Evolutionary conservation across 2,888 invertebrate genomes (phyloP).

Genomic region (Tenodera sinensis): DNA sequence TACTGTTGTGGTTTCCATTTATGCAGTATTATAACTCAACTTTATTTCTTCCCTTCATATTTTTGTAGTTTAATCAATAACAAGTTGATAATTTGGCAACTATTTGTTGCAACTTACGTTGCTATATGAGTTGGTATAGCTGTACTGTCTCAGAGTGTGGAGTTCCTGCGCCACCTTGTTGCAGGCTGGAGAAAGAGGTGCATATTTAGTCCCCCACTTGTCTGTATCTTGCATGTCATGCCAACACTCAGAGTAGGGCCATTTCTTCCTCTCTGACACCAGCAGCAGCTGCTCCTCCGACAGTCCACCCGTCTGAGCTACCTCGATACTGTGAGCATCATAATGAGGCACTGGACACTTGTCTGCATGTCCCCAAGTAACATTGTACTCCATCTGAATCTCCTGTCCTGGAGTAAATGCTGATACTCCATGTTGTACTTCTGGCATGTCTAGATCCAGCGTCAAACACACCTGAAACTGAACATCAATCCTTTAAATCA

Average conservation of each 20-base stretch:
- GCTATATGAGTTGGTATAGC: constrained; percentile 34
- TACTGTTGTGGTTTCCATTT: too few species aligned
- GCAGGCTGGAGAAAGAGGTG: constrained; percentile 35
- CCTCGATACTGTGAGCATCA: not conserved
- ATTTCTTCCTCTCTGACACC: constrained; percentile 27
- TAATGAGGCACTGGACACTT: not conserved
- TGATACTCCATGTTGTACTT: not conserved
- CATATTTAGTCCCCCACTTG: constrained; percentile 29
- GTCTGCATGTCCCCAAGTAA: not conserved
- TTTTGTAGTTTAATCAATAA: too few species aligned
- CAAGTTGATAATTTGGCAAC: too few species aligned
- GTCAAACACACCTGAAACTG: not conserved
- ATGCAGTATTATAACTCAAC: too few species aligned
- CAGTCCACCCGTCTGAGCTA: constrained; percentile 6
- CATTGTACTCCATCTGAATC: not conserved
- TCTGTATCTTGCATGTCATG: not conserved
- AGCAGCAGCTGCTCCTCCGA: constrained; percentile 35
- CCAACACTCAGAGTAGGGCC: constrained; percentile 28
- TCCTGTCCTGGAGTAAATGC: not conserved
- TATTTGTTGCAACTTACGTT: constrained; percentile 34
- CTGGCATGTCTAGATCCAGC: not conserved
- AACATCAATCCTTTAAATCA: too few species aligned
- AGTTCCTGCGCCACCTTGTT: constrained; percentile 37
- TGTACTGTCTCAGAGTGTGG: constrained; percentile 36
- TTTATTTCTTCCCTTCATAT: too few species aligned